Evolutionary conservation across 2,888 invertebrate genomes (phyloP), one percentile per base, ranked within the genome.

Genomic region (Julus scandinavius): DNA sequence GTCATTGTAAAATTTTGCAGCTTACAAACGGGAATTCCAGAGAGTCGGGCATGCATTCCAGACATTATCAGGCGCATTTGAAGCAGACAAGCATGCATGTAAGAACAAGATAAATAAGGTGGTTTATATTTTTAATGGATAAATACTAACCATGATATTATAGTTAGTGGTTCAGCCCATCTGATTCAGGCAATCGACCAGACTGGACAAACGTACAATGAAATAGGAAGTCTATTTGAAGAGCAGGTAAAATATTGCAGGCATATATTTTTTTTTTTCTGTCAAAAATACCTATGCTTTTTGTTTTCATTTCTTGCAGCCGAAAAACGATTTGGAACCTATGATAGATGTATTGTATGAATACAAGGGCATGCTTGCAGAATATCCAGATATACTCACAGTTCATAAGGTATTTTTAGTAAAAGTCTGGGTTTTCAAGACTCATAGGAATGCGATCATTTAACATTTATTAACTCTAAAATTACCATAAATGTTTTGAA

Each of bases 321-420:
- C 97, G 0, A 96, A 96, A 92, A 94, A 94, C 88, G 98, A 98
- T 92, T 97, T 97, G 96, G 97, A 97, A 91, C 97, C 97, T 0
- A 94, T 99, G 49, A 95, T 96, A 85, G 98, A 99, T 92, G 96
- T 96, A 90, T 94, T 99, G 90, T 97, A 97, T 92, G 95, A 99
- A 90, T 99, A 99, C 93, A 97, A 97, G 92, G 99, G 99, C 88
- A 95, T 99, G 88, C 95, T 99, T 11, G 95, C 95, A 89, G 95
- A 95, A 89, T 97, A 98, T 91, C 99, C 99, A 0, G 98, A 98
- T 91, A 96, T 97, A 87, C 93, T 98, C 88, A 95, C 95, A 86
- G 95, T 97, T 90, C 98, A 98, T 91, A 97, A 97, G 94, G 97
- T 95, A 90, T 29, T 29, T 29, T 29, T 29, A 29, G 29, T 29